Evolutionary conservation across 1,140 invertebrate species (phyloP).

Genomic region (Drosophila ficusphila): DNA sequence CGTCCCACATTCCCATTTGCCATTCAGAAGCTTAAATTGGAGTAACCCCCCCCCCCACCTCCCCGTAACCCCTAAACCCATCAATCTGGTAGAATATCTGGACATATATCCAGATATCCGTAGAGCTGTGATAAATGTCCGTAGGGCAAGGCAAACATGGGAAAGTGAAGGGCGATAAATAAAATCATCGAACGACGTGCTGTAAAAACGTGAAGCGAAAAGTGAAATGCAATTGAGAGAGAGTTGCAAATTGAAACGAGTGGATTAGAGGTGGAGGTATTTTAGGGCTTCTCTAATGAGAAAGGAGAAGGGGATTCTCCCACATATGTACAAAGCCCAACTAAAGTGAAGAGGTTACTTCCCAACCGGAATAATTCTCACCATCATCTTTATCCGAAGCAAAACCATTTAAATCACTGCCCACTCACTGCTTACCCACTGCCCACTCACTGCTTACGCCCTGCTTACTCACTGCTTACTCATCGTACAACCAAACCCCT

Average conservation of each 20-base stretch:
- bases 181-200: conserved; percentile 43
- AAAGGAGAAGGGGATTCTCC: conserved; percentile 16
- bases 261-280: conserved; percentile 10
- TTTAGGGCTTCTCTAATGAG: too few species aligned
- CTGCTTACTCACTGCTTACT: conserved; percentile 37
- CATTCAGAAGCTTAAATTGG: conserved; percentile 58
- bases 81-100: not conserved
- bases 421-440: conserved; percentile 1
- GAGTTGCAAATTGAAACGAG: conserved; percentile 58
- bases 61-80: conserved; percentile 5
- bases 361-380: too few species aligned
- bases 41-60: too few species aligned
- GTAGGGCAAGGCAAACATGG: conserved; percentile 21
- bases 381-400: conserved; percentile 15
- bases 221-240: conserved; percentile 47
- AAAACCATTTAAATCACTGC: too few species aligned
- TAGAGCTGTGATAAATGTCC: conserved; percentile 51
- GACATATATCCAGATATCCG: not conserved
- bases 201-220: conserved; percentile 38
- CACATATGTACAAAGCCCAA: too few species aligned
- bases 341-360: too few species aligned
- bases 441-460: conserved; percentile 4
- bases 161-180: conserved; percentile 42
- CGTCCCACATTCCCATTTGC: conserved; percentile 5
- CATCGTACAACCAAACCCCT: conserved; percentile 39